Evolutionary conservation across 2,113 vertebrate species (phyloP), one percentile per base, ranked within the genome.

Genomic region (Lepus americanus): DNA sequence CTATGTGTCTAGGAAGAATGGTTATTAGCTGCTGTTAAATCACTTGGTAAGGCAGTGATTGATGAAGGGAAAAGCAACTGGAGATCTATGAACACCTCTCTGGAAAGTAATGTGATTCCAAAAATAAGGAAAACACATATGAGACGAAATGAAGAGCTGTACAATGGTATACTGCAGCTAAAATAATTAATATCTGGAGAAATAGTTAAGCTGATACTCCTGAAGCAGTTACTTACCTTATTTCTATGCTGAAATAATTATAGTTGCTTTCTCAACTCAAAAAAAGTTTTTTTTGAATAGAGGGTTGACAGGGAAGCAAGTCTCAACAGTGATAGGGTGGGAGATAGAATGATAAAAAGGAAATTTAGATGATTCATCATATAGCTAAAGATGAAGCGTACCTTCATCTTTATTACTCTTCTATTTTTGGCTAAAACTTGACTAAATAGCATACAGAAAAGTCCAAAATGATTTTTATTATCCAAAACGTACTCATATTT

Each of bases 221-320:
- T 95, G 64, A 88, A 95, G 69, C 44, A 70, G 77, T 22, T 89
- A 74, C 23, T 92, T 66, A 81, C 31, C 20, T 97, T 70, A 90
- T 53, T 96, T 97, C 96, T 95, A 91, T 66, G 80, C 39, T 81
- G 49, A 94, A 94, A 94, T 96, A 93, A 96, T 87, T 82, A 96
- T 13, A 95, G 90, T n/a, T 92, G 49, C n/a, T 94, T 94, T 89
- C 72, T 19, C 51, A 67, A 49, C 27, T 94, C 69, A 93, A 73
- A 82, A 64, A 51, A 78, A 44, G 6, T 44, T 9, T 44, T 44
- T 76, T 67, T 55, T 79, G 89, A 90, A 85, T 69, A 91, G 3
- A 81, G n/a, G 79, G 61, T 51, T 66, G 79, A 88, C n/a, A 84
- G 49, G 66, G 69, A 55, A 78, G 53, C 49, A 94, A 96, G 82